Base-by-base conservation (phyloP, 2,888 invertebrate genomes). In the Parnassius apollo region DNA sequence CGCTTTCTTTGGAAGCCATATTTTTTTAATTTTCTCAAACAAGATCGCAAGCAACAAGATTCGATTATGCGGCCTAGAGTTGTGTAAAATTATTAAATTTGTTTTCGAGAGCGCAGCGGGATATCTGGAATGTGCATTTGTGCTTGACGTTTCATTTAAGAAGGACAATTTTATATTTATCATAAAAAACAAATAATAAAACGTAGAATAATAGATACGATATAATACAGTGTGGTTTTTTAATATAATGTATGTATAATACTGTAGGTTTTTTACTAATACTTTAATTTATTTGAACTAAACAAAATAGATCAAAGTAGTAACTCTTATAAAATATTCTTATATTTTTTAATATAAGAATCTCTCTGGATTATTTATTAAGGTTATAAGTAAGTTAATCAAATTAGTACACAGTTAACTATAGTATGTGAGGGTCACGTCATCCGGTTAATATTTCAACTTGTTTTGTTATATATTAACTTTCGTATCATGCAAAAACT, bases 1-100 rank as follows among this genome's bases (percentile, higher is more conserved):
- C 77, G 74, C 77, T 73, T 75, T 67, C 69, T 72, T 71, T 75
- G 76, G 77, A 75, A 59, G 80, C 81, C 74, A 80, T 87, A 85
- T 88, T 86, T 91, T 90, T 91, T 91, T 89, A 88, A 89, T 90
- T 91, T 90, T 88, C 88, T 78, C 82, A 82, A 87, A 86, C 86
- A 82, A 78, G 80, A 82, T 83, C 80, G 78, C 73, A 74, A 77
- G 82, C 72, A 73, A 71, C 66, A 71, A 69, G 71, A 89, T 88
- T 90, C 86, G 86, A 89, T 90, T 90, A 86, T 82, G 76, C 75
- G 74, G 79, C 78, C 77, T 74, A 70, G 71, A 75, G 74, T 81
- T 80, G 76, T 74, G 75, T 71, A 66, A 68, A 77, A 75, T 86
- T 86, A 86, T 86, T 83, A 81, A 85, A 86, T 86, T 85, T 86